Conservation (phyloP, 2,888 invertebrate species). For the Drosophila barbarae region DNA sequence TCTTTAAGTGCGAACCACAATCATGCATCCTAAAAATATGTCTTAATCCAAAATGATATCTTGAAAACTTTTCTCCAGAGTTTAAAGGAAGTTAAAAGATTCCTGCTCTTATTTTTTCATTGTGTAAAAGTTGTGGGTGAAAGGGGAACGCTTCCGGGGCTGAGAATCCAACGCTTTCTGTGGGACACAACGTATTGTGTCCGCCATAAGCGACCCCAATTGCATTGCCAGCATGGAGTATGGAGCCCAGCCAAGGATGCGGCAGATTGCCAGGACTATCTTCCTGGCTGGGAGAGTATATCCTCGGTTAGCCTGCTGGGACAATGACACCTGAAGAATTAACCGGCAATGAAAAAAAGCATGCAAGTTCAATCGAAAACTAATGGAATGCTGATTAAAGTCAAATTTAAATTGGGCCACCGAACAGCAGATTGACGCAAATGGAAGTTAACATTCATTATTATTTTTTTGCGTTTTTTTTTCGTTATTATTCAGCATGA, state of each 20-base stretch:
- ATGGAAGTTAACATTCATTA: conserved; percentile 2
- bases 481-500: conserved; percentile 5
- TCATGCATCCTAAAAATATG: not conserved
- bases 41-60: not conserved
- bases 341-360: not conserved
- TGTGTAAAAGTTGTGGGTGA: conserved; percentile 8
- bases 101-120: not conserved
- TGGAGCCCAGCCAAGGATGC: conserved; percentile 23
- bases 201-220: conserved; percentile 20
- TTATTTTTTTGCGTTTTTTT: conserved; percentile 6
- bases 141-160: conserved; percentile 8
- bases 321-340: conserved; percentile 19
- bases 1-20: too few species aligned
- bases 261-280: conserved; percentile 19
- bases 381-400: not conserved
- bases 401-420: conserved; percentile 2
- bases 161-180: conserved; percentile 13
- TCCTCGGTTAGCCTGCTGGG: conserved; percentile 7
- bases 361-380: not conserved
- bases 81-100: not conserved
- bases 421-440: conserved; percentile 3
- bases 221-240: conserved; percentile 4
- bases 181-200: conserved; percentile 18
- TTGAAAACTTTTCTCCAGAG: not conserved
- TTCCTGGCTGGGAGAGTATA: conserved; percentile 7